Percentiles rank a stretch among this genome's conserved stretches.
Conservation (phyloP, 2,888 invertebrate species). For the Coelinius sp. region DNA sequence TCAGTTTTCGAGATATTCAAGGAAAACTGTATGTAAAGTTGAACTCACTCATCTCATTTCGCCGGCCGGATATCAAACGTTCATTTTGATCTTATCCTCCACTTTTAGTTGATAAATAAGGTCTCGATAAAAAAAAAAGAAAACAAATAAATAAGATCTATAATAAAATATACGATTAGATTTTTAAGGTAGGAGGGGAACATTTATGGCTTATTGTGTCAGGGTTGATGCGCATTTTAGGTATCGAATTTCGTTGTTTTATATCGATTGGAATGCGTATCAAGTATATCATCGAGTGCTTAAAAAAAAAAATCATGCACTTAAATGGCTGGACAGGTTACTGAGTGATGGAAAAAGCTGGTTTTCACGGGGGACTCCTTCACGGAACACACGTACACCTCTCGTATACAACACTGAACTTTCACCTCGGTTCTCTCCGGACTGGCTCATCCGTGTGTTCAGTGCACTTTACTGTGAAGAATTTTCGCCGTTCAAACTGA, state of each 20-base stretch:
- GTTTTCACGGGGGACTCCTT: slow-evolving; percentile 5
- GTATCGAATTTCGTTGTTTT: not conserved
- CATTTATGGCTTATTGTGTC: slow-evolving; percentile 22
- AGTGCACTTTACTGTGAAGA: slow-evolving; percentile 16
- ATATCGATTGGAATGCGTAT: not conserved
- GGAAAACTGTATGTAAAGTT: no score
- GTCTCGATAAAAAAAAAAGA: slow-evolving; percentile 8
- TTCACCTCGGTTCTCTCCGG: slow-evolving; percentile 31
- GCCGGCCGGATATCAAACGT: not conserved
- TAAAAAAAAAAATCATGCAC: not conserved
- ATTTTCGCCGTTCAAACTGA: slow-evolving; percentile 22
- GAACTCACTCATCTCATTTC: no score
- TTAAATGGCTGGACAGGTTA: slow-evolving; percentile 2
- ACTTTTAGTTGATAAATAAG: not conserved
- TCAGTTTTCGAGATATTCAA: no score
- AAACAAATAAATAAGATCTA: slow-evolving; percentile 5
- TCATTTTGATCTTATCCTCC: not conserved
- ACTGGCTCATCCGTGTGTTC: slow-evolving; percentile 3
- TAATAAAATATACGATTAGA: slow-evolving; percentile 3
- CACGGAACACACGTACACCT: not conserved
- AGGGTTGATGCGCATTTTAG: slow-evolving; percentile 5
- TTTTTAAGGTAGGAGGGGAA: not conserved
- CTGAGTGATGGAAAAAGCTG: not conserved
- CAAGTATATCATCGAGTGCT: not conserved
- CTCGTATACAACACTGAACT: slow-evolving; percentile 30